Evolutionary conservation across 2,113 vertebrate species (phyloP), one percentile per base, ranked within the genome.

Genomic region (Scophthalmus maximus): DNA sequence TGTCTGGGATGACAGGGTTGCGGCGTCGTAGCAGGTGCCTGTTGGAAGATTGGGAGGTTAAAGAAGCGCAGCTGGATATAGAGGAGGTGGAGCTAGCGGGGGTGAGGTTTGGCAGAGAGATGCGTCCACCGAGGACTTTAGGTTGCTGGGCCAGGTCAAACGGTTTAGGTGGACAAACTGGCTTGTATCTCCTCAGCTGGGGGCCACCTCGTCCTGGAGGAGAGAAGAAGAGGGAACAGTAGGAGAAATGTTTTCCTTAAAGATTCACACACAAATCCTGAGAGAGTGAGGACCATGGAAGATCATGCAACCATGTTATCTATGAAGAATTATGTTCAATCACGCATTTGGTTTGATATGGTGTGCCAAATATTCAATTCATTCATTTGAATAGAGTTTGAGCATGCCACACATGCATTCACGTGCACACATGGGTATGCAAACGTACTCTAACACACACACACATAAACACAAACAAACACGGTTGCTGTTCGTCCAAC

Each of bases 1-100:
- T 96, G 81, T 92, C 84, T 6, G 93, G 95, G 76, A 95, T 96
- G 91, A 97, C 76, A 59, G 96, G 89, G 23, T 92, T 92, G 34
- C 93, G 95, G 40, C 95, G 95, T 36, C 93, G 84, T 46, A 91
- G 92, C 30, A 86, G 94, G 17, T 89, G 90, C 89, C 94, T 94
- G 78, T 78, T 87, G n/a, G 89, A 90, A 2, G 77, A 90, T 73
- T 76, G 73, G 5, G 85, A 87, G 36, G 75, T 11, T n/a, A 77
- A 60, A 76, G 92, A 92, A 73, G 89, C 85, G 67, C 92, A 86
- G 80, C 93, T 91, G 6, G 90, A 64, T 72, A 91, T 66, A 2
- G 92, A 93, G 5, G 85, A 92, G 80, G 89, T 89, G 67, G 81
- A 72, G 80, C 53, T 46, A 15, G 68, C 49, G 23, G 70, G 66